Base-by-base conservation (phyloP, 2,113 vertebrate species). In the Eleginops maclovinus region DNA sequence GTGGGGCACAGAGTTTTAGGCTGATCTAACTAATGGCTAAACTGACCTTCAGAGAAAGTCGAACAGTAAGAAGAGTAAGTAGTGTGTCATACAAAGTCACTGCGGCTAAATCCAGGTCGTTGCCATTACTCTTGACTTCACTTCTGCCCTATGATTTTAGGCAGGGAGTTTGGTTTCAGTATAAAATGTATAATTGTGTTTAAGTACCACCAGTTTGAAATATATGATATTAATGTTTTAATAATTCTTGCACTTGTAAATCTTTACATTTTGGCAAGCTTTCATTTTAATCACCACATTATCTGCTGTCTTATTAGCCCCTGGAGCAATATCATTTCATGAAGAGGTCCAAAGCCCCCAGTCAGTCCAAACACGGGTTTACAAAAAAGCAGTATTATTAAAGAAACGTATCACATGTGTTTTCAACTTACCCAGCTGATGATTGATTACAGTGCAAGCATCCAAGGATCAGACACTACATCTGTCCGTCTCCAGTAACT, bases 21-120 rank as follows among this genome's bases (percentile, higher is more conserved):
- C 88, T 90, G 89, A 92, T 93, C 87, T 78, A 89, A 88, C 89
- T 91, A 92, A 92, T 91, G 89, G 92, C 82, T 84, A 88, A 61
- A 89, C 70, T 92, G 92, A 93, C 92, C 92, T 93, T 93, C 85
- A 91, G 59, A 68, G 76, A 91, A 92, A 90, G 89, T 93, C 83
- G 64, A 88, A 86, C 79, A 84, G 71, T 72, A 75, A 84, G 83
- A 87, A 83, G 75, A 90, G 82, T 82, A 88, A 87, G 86, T 88
- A 79, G 79, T 69, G 82, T 91, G 90, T 84, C 87, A 83, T 83
- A 83, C 76, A 80, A 87, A 88, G 82, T 78, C 81, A 82, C 72
- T 84, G 82, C 82, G 68, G 82, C 73, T 83, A 88, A 81, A 82
- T 88, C 83, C 86, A 89, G 81, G 82, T 75, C 54, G 7, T 43